Percentiles rank a stretch among this genome's conserved stretches.
These are phyloP conservation scores for Pseudotriccus pelzelni DNA, from an alignment of 2,797 vertebrate genomes.

Conservation along the genomic window DNA sequence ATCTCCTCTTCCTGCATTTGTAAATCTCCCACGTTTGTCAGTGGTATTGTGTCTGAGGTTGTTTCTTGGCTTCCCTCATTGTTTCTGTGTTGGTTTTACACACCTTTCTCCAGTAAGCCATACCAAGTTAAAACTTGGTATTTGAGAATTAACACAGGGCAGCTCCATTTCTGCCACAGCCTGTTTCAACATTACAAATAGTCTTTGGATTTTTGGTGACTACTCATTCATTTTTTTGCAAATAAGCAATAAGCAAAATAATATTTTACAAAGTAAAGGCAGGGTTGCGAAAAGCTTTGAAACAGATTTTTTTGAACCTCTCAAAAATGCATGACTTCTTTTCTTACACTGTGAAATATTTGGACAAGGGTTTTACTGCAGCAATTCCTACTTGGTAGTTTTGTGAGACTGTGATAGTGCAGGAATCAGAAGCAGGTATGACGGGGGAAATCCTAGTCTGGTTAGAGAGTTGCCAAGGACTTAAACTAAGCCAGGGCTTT, in stretches of 20 bases:
- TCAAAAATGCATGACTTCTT: neutral
- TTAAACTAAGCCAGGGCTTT: conserved; percentile 51
- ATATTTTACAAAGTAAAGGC: neutral
- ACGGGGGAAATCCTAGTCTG: neutral
- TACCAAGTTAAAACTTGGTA: neutral
- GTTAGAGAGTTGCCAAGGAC: neutral
- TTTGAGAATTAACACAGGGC: neutral
- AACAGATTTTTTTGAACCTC: neutral
- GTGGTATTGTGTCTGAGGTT: neutral
- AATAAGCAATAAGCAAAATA: neutral
- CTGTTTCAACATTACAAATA: neutral
- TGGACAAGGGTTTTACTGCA: conserved; percentile 3
- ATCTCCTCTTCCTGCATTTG: neutral
- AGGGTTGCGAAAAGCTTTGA: neutral
- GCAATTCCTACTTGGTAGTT: neutral
- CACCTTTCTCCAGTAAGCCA: neutral
- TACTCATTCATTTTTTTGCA: neutral
- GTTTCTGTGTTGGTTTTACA: neutral
- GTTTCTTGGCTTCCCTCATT: neutral
- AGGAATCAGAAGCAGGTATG: neutral
- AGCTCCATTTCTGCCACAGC: neutral
- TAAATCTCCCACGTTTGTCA: neutral
- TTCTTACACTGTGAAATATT: neutral
- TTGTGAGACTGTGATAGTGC: neutral
- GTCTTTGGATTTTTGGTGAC: neutral